Evolutionary conservation across 2,113 vertebrate genomes (phyloP), one percentile per base, ranked within the genome.

Genomic region (Rutilus rutilus): DNA sequence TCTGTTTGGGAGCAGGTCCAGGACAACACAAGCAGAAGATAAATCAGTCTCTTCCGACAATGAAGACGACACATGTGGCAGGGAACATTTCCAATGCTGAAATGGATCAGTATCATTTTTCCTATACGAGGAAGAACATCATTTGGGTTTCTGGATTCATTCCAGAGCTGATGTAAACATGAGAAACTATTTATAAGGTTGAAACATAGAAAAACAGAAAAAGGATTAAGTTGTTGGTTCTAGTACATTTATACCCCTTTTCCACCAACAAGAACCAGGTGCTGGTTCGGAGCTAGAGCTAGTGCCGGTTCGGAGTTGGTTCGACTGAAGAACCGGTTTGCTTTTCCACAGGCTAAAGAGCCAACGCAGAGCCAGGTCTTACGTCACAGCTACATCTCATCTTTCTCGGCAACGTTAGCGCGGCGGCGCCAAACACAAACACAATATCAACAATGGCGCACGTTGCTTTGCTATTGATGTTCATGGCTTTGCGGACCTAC

Each of bases 1-100:
- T 78, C 50, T 36, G 83, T 79, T 85, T 87, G 78, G 86, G 71
- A 85, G 39, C 45, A 39, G 15, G 73, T 85, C 79, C 75, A 69
- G 74, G 50, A 85, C 50, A 87, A 83, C 54, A 78, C 83, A 83
- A 62, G 36, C 30, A 78, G 75, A 85, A 74, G 82, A 89, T 82
- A 77, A 73, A 89, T 86, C 78, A 47, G 74, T 54, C 71, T 88
- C 78, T 78, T 83, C 65, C 73, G 54, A 57, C 75, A 33, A 23
- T 54, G 52, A 23, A 87, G 60, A 54, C 65, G 25, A 77, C 78
- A 36, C 64, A 87, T 74, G 76, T 86, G 87, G 77, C 39, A 57
- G 67, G 36, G 27, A 78, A 89, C 47, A 57, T 67, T 52, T 86
- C 85, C 69, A 39, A 27, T 77, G 85, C 15, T 73, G 64, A 86